Evolutionary conservation across 2,888 invertebrate genomes (phyloP).

Genomic region (Thera obeliscata): DNA sequence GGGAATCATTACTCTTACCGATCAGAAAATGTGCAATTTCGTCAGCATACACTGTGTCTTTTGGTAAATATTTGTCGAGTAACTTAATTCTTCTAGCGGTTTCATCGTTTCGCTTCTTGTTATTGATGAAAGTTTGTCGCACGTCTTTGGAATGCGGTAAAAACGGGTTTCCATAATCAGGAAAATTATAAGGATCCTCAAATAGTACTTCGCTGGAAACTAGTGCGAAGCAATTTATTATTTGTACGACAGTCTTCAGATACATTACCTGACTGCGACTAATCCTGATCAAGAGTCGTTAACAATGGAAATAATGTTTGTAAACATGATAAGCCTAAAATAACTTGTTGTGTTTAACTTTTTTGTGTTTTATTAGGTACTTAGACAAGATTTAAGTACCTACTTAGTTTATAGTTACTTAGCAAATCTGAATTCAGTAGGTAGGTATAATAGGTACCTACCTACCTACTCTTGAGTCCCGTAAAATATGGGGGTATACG

Average conservation of each 20-base stretch:
- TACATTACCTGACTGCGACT: slow-evolving; percentile 17
- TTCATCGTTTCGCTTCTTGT: slow-evolving; percentile 40
- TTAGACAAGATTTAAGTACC: neutral
- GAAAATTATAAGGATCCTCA: slow-evolving; percentile 22
- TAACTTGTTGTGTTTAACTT: neutral
- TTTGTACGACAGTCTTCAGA: slow-evolving; percentile 11
- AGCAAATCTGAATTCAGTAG: neutral
- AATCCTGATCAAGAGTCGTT: neutral
- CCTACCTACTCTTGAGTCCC: too few species aligned
- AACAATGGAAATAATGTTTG: slow-evolving; percentile 30
- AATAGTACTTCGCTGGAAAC: slow-evolving; percentile 15
- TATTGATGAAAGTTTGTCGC: slow-evolving; percentile 44
- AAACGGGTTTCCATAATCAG: slow-evolving; percentile 21
- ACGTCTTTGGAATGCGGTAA: slow-evolving; percentile 30
- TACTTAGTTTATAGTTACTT: too few species aligned
- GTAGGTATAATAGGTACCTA: neutral
- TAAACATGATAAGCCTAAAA: slow-evolving; percentile 28
- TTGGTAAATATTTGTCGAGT: slow-evolving; percentile 38
- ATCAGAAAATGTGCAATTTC: slow-evolving; percentile 52
- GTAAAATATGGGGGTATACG: too few species aligned
- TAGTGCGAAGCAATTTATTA: slow-evolving; percentile 9
- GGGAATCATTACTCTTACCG: slow-evolving; percentile 14
- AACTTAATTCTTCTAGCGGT: slow-evolving; percentile 24
- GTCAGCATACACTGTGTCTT: slow-evolving; percentile 49
- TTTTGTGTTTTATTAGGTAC: neutral